phyloP scores from a whole-genome alignment of 1,140 invertebrate species.

The Polypedilum pembai region DNA sequence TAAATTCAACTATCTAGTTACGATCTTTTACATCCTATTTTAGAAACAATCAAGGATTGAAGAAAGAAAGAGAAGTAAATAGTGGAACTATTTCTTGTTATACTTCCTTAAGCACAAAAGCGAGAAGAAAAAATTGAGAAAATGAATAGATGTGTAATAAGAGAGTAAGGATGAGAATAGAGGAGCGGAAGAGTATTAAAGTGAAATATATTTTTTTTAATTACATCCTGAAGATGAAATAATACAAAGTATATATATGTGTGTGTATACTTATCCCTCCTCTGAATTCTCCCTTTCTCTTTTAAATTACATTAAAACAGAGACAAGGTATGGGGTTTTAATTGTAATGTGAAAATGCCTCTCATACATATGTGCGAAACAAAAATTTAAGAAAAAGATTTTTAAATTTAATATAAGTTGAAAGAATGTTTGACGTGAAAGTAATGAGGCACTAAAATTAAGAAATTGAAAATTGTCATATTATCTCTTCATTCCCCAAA shows the following conservation, averaged over 20 bases:
- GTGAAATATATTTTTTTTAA: constrained; percentile 1
- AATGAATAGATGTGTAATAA: background rate
- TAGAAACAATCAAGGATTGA: background rate
- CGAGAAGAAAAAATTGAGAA: background rate
- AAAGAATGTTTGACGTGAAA: background rate
- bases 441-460: constrained; percentile 4
- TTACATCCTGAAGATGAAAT: constrained; percentile 12
- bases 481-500: background rate
- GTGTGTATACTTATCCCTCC: too few species aligned
- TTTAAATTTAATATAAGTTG: too few species aligned
- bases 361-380: too few species aligned
- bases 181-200: too few species aligned
- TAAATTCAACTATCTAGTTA: constrained; percentile 29
- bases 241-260: too few species aligned
- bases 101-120: background rate
- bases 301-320: too few species aligned
- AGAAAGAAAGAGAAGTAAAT: background rate
- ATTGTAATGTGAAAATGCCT: too few species aligned
- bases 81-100: background rate
- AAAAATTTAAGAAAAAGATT: too few species aligned
- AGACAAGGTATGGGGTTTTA: too few species aligned
- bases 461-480: background rate
- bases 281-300: too few species aligned
- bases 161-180: background rate
- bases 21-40: constrained; percentile 18